These are phyloP conservation scores for Cryptotermes secundus DNA, from an alignment of 1,140 invertebrate species.

Conservation along the genomic window DNA sequence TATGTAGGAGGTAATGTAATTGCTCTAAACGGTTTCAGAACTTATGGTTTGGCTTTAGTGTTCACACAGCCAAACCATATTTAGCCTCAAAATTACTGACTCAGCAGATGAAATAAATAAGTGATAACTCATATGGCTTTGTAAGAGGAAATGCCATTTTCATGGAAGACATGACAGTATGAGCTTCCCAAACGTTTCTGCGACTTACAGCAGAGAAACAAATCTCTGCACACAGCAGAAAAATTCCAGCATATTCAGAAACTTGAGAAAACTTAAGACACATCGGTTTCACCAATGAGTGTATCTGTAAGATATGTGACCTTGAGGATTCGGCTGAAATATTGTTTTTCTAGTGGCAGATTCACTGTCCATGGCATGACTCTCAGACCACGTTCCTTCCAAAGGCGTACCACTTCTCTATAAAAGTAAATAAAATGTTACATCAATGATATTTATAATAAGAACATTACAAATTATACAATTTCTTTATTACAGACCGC, in stretches of 20 bases:
- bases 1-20: too few species aligned
- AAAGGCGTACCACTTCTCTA: conserved; percentile 57
- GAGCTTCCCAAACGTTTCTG: not conserved
- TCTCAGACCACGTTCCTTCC: conserved; percentile 55
- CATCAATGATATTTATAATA: conserved; percentile 27
- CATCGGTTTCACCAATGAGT: conserved; percentile 49
- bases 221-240: not conserved
- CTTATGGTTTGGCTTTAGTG: too few species aligned
- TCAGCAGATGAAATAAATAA: not conserved
- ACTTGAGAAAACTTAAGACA: not conserved
- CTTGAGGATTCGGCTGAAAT: conserved; percentile 56
- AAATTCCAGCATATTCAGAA: not conserved
- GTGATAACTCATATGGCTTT: not conserved
- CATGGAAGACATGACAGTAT: not conserved
- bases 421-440: conserved; percentile 42
- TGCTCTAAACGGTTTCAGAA: too few species aligned
- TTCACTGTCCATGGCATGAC: conserved; percentile 67
- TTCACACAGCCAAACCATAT: not conserved
- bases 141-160: not conserved
- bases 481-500: too few species aligned
- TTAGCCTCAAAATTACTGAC: not conserved
- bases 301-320: conserved; percentile 67
- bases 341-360: conserved; percentile 62
- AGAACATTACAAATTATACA: conserved; percentile 27
- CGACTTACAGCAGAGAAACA: not conserved